Base-by-base conservation (phyloP, 1,140 invertebrate species). In the Ylistrum balloti region DNA sequence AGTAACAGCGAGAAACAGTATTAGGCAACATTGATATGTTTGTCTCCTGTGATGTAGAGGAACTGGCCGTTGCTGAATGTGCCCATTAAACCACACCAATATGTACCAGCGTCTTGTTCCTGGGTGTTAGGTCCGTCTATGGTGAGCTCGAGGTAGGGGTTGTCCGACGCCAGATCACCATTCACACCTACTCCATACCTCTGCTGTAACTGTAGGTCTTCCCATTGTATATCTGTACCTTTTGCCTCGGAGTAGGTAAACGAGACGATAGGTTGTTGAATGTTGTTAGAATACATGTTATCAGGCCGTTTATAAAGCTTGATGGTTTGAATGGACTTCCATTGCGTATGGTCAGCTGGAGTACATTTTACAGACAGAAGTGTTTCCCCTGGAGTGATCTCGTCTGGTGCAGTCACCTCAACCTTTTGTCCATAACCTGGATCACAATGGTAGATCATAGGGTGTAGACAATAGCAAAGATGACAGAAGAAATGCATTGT, bases 311-410 rank as follows among this genome's bases (percentile, higher is more conserved):
- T 74, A n/a, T 74, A 74, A 7, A 74, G n/a, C 13, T 74, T 74
- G 22, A 74, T n/a, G 2, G 56, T 74, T 11, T 74, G 56, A 0
- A 74, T n/a, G 56, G 56, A 74, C 56, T 74, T 74, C 56, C 56
- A 74, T n/a, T 28, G 22, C 22, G 5, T n/a, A n/a, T 2, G 15
- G 28, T 74, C 56, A 9, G 56, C 1, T 28, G 56, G 56, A 5
- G 56, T n/a, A 74, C 56, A 74, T n/a, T 11, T 74, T n/a, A 74
- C 56, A 28, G 22, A 28, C 22, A 74, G 56, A 74, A n/a, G 1
- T n/a, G 56, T 74, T n/a, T 74, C 56, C 56, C 45, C 56, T 28
- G 56, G 56, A 17, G 56, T 74, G 56, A 74, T 74, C 22, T 74
- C 56, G 9, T n/a, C 20, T 5, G 56, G 56, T 9, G 56, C 56